Evolutionary conservation across 2,113 vertebrate species (phyloP), one percentile per base, ranked within the genome.

Genomic region (Hypanus sabinus): DNA sequence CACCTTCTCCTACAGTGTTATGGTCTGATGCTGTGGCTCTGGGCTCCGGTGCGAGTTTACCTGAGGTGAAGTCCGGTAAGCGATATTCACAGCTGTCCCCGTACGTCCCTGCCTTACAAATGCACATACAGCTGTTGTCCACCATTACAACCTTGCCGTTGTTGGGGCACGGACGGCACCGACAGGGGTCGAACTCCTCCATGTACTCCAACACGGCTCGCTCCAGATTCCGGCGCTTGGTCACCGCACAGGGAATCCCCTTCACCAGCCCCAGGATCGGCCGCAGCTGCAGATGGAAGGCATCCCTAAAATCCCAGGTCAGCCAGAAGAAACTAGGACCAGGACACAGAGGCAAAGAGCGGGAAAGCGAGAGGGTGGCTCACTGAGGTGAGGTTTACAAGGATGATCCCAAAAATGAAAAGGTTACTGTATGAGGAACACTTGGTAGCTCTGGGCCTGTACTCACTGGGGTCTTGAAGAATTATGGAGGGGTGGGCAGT

Each of bases 51-150:
- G 4, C 7, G 18, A 46, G 62, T 0, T 24, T 96, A 99, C 98
- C 97, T 95, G 98, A 96, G 0, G 95, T 97, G 94, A 96, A 97
- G 60, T 97, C 98, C 0, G 97, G 97, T 5, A 98, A 97, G 24
- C 96, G 95, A 1, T 0, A 96, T 94, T 98, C 97, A 57, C 98
- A 99, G 97, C 96, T 96, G 2, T 96, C 0, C 0, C 98, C 98
- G 0, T 97, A 98, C 57, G 98, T 99, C 12, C 98, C 98, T 0
- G 97, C 97, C 91, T 96, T 97, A 94, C 98, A 99, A 27, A 98
- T 94, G 76, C 99, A 99, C 77, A 97, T 95, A 94, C 99, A 99
- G 94, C 98, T 96, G 0, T 96, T 98, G 30, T 98, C 97, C 0
- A 96, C 96, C 27, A 99, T 97, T 12, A 97, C 95, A 0, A 97